These are phyloP conservation scores for Rhinella marina DNA, from an alignment of 2,797 vertebrate genomes.

Conservation along the genomic window DNA sequence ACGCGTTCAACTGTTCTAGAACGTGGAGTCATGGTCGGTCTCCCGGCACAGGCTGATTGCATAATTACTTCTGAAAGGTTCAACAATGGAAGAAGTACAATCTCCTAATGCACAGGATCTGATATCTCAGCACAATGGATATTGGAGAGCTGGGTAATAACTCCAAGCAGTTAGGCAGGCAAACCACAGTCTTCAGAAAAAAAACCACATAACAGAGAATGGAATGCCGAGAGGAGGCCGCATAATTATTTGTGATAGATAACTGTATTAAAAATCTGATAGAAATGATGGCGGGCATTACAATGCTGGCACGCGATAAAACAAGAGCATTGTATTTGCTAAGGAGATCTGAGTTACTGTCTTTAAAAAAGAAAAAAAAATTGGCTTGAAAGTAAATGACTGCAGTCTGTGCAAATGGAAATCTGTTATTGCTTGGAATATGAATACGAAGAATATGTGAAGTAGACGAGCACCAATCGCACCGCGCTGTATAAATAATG, in stretches of 20 bases:
- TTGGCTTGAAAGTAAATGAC: conserved; percentile 69
- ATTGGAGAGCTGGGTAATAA: conserved; percentile 70
- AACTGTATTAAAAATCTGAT: conserved; percentile 81
- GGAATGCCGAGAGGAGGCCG: conserved; percentile 70
- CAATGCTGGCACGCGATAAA: conserved; percentile 74
- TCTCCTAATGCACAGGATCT: conserved; percentile 58
- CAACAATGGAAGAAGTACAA: conserved; percentile 18
- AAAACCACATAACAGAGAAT: conserved; percentile 76
- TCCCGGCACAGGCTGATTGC: conserved; percentile 14
- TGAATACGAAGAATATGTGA: conserved; percentile 69
- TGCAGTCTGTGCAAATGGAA: conserved; percentile 70
- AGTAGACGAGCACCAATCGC: conserved; percentile 68
- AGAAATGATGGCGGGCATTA: conserved; percentile 78
- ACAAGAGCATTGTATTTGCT: conserved; percentile 70
- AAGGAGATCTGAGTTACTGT: conserved; percentile 73
- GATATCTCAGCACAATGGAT: conserved; percentile 69
- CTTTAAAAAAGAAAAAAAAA: conserved; percentile 68
- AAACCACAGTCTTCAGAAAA: conserved; percentile 72
- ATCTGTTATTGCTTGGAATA: conserved; percentile 72
- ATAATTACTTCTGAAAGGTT: conserved; percentile 56
- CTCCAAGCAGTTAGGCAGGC: conserved; percentile 67
- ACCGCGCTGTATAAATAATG: conserved; percentile 65
- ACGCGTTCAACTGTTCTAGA: neutral
- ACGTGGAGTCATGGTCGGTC: neutral
- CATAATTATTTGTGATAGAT: conserved; percentile 77